Evolutionary conservation across 2,888 invertebrate genomes (phyloP).

Genomic region (Drosophila infuscata): DNA sequence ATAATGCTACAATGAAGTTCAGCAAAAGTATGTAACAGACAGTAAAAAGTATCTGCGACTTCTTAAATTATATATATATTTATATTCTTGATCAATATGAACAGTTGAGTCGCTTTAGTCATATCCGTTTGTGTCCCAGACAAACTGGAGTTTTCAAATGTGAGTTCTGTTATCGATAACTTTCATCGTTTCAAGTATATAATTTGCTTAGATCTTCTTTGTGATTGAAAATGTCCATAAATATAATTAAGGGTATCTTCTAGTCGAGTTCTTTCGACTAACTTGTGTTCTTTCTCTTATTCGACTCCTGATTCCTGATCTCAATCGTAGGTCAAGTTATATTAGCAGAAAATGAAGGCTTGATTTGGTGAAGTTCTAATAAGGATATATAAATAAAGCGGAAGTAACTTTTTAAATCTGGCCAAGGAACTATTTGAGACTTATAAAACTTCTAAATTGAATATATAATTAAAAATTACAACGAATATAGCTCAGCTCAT

Average conservation of each 20-base stretch:
- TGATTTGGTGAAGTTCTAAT: neutral
- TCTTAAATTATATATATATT: neutral
- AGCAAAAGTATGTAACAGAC: neutral
- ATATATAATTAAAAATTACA: neutral
- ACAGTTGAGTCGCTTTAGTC: neutral
- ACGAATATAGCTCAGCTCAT: neutral
- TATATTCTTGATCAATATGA: neutral
- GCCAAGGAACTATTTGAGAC: neutral
- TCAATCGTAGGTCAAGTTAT: slow-evolving; percentile 55
- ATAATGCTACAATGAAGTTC: neutral
- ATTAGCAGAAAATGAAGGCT: slow-evolving; percentile 27
- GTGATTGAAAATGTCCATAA: accelerated
- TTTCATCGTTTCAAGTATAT: neutral
- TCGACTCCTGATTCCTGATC: slow-evolving; percentile 23
- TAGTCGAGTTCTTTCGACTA: neutral
- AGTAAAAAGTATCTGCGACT: neutral
- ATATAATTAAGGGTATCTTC: neutral
- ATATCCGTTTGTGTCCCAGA: neutral
- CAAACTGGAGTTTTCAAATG: neutral
- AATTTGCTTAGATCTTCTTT: no score
- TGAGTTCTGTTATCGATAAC: neutral
- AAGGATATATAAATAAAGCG: slow-evolving; percentile 1
- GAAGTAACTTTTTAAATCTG: neutral
- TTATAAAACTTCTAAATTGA: neutral
- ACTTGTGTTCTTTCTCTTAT: slow-evolving; percentile 7